Conservation (phyloP, 2,113 vertebrate species). For the Myanophis thanlyinensis region DNA sequence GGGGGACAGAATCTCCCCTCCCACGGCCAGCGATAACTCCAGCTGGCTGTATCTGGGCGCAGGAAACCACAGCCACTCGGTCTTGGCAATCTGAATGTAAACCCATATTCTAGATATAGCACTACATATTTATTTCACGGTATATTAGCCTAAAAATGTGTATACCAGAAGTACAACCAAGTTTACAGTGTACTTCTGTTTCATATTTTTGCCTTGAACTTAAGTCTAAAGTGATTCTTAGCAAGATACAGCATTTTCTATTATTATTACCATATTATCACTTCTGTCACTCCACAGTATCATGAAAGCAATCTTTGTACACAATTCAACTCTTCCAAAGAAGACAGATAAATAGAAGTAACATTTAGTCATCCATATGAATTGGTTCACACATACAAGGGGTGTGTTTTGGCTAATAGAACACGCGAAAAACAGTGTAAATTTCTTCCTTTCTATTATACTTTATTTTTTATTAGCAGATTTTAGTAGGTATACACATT, state of each 20-base stretch:
- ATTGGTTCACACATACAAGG: not conserved
- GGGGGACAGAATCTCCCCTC: too few species aligned
- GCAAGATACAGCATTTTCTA: not conserved
- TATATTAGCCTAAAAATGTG: not conserved
- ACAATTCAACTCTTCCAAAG: not conserved
- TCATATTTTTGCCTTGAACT: not conserved
- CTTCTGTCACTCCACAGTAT: not conserved
- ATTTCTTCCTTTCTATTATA: not conserved
- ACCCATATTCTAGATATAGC: not conserved
- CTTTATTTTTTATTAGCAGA: not conserved
- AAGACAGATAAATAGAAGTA: not conserved
- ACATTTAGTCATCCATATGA: not conserved
- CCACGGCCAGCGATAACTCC: too few species aligned
- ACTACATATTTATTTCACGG: not conserved
- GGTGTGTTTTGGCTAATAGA: not conserved
- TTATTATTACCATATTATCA: not conserved
- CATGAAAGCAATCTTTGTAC: not conserved
- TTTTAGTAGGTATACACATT: constrained; percentile 9
- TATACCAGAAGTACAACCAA: not conserved
- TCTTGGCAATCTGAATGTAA: not conserved
- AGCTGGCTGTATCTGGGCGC: too few species aligned
- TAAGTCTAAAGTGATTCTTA: not conserved
- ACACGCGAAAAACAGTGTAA: not conserved
- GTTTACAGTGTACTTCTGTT: not conserved
- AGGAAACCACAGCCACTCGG: too few species aligned